Evolutionary conservation across 2,797 vertebrate genomes (phyloP).

Genomic region (Cryptoblepharus egeriae): DNA sequence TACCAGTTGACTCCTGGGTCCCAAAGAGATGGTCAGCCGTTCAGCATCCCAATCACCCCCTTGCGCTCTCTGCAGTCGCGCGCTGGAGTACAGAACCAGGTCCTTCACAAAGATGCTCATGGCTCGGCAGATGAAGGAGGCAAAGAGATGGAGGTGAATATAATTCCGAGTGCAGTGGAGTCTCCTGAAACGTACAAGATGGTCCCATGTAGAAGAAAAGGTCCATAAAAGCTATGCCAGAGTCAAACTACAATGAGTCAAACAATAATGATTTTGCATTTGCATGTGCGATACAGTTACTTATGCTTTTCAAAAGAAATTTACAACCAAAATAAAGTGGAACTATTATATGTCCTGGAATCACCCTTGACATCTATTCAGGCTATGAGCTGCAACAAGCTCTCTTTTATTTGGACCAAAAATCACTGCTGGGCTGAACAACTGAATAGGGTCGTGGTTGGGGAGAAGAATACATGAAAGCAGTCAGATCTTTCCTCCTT

Average conservation of each 20-base stretch:
- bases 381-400: neutral
- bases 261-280: no score
- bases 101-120: slow-evolving; percentile 92
- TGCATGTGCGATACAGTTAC: no score
- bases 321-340: no score
- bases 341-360: no score
- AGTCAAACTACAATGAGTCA: no score
- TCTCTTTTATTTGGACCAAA: neutral
- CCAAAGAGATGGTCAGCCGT: slow-evolving; percentile 29
- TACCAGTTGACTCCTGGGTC: slow-evolving; percentile 63
- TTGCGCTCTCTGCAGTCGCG: slow-evolving; percentile 25
- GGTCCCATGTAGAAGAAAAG: neutral
- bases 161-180: slow-evolving; percentile 93
- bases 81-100: slow-evolving; percentile 82
- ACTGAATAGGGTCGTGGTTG: no score
- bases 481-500: slow-evolving; percentile 63
- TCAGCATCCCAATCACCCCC: slow-evolving; percentile 53
- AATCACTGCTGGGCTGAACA: neutral
- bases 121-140: slow-evolving; percentile 91
- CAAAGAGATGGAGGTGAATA: slow-evolving; percentile 92
- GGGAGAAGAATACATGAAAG: no score
- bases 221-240: no score
- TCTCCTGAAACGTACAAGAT: slow-evolving; percentile 72
- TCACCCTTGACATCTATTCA: no score
- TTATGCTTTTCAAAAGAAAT: no score